Evolutionary conservation across 2,888 invertebrate species (phyloP).

Genomic region (Plutella xylostella): DNA sequence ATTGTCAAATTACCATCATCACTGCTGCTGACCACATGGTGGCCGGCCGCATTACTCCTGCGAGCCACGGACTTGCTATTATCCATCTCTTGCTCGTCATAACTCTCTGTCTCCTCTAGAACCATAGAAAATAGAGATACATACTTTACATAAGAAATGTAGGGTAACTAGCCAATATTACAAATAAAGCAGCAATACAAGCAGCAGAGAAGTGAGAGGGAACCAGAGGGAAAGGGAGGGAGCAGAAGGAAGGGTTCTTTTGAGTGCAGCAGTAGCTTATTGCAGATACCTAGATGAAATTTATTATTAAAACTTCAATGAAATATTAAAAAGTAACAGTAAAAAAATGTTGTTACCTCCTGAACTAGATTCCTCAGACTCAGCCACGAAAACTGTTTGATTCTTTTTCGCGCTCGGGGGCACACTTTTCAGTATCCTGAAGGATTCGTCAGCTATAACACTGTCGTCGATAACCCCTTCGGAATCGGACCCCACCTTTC

Average conservation of each 20-base stretch:
- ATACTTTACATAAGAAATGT: too few species aligned
- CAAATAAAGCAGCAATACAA: too few species aligned
- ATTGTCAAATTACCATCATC: slow-evolving; percentile 45
- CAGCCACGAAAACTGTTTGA: slow-evolving; percentile 46
- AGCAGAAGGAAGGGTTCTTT: too few species aligned
- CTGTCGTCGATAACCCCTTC: slow-evolving; percentile 55
- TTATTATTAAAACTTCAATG: too few species aligned
- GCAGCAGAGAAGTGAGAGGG: too few species aligned
- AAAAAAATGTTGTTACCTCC: too few species aligned
- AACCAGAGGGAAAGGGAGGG: too few species aligned
- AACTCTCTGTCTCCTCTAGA: slow-evolving; percentile 29
- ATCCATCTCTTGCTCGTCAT: slow-evolving; percentile 16
- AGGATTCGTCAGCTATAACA: slow-evolving; percentile 30
- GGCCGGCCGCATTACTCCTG: slow-evolving; percentile 25
- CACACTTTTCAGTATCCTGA: slow-evolving; percentile 34
- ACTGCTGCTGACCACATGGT: slow-evolving; percentile 34
- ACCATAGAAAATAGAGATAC: too few species aligned
- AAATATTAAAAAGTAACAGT: too few species aligned
- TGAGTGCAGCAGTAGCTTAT: too few species aligned
- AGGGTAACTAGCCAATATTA: too few species aligned
- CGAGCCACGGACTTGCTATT: slow-evolving; percentile 22
- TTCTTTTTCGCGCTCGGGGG: slow-evolving; percentile 29
- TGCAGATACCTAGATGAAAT: too few species aligned
- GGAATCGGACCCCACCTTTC: slow-evolving; percentile 30
- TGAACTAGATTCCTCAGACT: slow-evolving; percentile 26